Evolutionary conservation across 2,113 vertebrate genomes (phyloP).

Genomic region (Misgurnus mizolepis): DNA sequence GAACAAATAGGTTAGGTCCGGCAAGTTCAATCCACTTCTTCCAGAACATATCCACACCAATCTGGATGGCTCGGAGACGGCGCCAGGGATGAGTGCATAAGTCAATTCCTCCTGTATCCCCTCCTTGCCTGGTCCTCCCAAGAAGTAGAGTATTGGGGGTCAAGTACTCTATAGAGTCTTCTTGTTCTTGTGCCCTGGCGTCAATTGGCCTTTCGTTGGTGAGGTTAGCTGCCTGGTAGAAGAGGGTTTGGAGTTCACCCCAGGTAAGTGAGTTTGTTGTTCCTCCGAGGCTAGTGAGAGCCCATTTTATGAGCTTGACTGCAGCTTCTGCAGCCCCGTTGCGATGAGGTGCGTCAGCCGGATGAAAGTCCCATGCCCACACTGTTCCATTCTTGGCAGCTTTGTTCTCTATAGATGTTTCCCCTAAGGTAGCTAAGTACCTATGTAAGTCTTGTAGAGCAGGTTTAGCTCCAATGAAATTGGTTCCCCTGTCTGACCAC

Average conservation of each 20-base stretch:
- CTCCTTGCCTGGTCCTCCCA: slow-evolving; percentile 2
- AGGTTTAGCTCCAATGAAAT: slow-evolving; percentile 2
- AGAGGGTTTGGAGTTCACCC: slow-evolving; percentile 38
- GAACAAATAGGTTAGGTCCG: slow-evolving; percentile 14
- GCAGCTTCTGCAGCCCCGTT: slow-evolving; percentile 20
- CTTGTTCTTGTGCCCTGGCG: slow-evolving; percentile 12
- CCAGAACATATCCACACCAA: slow-evolving; percentile 16
- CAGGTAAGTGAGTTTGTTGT: slow-evolving; percentile 11
- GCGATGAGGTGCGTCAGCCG: slow-evolving; percentile 15
- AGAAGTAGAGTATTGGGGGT: slow-evolving; percentile 29
- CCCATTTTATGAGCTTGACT: slow-evolving; percentile 21
- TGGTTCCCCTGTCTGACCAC: slow-evolving; percentile 35
- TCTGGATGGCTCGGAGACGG: slow-evolving; percentile 15
- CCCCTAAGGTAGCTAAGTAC: neutral
- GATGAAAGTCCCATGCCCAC: slow-evolving; percentile 24
- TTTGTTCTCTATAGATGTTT: slow-evolving; percentile 8
- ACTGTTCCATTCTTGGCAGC: slow-evolving; percentile 7
- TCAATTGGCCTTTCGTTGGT: slow-evolving; percentile 6
- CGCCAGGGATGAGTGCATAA: slow-evolving; percentile 6
- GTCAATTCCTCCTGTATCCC: slow-evolving; percentile 16
- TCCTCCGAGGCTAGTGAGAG: slow-evolving; percentile 18
- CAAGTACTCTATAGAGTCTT: slow-evolving; percentile 27
- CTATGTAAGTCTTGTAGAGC: neutral
- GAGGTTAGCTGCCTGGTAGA: slow-evolving; percentile 38
- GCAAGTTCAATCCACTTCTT: slow-evolving; percentile 17